Percentiles rank a stretch among this genome's conserved stretches.
phyloP scores from a whole-genome alignment of 1,140 invertebrate genomes.

The Calycopis cecrops region DNA sequence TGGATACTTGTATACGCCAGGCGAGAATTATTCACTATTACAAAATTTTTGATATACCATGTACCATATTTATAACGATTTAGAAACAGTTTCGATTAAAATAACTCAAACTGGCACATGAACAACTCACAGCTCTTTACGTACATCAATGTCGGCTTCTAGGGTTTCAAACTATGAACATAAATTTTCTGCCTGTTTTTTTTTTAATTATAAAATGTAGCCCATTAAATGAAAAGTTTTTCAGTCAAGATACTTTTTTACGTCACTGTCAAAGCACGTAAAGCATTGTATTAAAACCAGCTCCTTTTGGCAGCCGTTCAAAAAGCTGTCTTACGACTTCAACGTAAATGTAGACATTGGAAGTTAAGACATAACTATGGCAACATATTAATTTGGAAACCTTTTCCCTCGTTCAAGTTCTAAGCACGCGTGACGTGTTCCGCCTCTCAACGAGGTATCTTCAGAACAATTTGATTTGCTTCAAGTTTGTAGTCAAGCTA shows the following conservation, averaged over 20 bases:
- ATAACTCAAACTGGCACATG: no score
- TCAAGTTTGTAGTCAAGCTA: constrained; percentile 20
- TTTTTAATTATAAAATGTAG: no score
- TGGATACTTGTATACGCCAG: no score
- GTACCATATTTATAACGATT: no score
- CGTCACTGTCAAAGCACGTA: background rate
- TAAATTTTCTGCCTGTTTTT: no score
- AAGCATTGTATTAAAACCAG: constrained; percentile 18
- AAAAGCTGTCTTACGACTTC: constrained; percentile 22
- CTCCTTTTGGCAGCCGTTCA: constrained; percentile 23
- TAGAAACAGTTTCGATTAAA: no score
- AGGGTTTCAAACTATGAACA: no score
- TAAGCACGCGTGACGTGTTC: constrained; percentile 30
- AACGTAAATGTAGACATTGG: constrained; percentile 18
- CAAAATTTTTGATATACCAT: no score
- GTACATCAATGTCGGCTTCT: no score
- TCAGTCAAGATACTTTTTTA: constrained; percentile 11
- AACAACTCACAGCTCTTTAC: no score
- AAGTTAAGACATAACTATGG: constrained; percentile 19
- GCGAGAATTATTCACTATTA: no score
- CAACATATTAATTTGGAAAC: constrained; percentile 34
- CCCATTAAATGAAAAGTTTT: constrained; percentile 1
- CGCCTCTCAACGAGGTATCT: constrained; percentile 21
- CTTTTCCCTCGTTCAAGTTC: constrained; percentile 27
- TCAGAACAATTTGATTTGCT: constrained; percentile 27